Conservation (phyloP, 2,797 vertebrate genomes). For the Channa striata region DNA sequence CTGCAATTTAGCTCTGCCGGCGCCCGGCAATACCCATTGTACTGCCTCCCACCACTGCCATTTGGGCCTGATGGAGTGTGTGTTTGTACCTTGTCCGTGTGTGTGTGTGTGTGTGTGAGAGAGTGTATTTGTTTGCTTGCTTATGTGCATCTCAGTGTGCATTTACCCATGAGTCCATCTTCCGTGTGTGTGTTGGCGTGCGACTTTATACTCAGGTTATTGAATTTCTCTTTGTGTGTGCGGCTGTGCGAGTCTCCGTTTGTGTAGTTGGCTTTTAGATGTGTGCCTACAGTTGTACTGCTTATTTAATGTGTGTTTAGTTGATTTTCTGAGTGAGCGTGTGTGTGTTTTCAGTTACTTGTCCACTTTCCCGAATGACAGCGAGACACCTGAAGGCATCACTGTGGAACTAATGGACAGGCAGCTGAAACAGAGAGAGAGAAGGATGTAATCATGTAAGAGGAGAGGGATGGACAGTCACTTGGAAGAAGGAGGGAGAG, state of each 20-base stretch:
- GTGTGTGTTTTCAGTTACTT: slow-evolving; percentile 36
- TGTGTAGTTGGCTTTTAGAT: background rate
- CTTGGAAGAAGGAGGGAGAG: background rate
- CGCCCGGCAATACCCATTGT: slow-evolving; percentile 76
- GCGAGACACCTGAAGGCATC: slow-evolving; percentile 48
- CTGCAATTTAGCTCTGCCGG: slow-evolving; percentile 82
- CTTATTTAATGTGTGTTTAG: slow-evolving; percentile 22
- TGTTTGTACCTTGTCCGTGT: slow-evolving; percentile 28
- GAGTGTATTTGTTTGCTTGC: slow-evolving; percentile 59
- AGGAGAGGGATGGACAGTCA: background rate
- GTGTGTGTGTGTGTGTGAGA: slow-evolving; percentile 27
- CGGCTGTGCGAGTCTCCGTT: background rate
- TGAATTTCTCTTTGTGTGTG: slow-evolving; percentile 60
- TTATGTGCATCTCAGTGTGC: slow-evolving; percentile 59
- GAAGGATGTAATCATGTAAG: background rate
- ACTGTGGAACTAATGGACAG: slow-evolving; percentile 42
- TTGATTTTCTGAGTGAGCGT: slow-evolving; percentile 1
- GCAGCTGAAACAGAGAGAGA: background rate
- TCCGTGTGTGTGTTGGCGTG: slow-evolving; percentile 21
- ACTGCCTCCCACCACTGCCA: slow-evolving; percentile 68
- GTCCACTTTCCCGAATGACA: slow-evolving; percentile 53
- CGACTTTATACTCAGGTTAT: slow-evolving; percentile 63
- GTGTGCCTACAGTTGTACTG: slow-evolving; percentile 4
- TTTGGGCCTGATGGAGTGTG: slow-evolving; percentile 68
- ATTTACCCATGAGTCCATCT: slow-evolving; percentile 57